phyloP scores from a whole-genome alignment of 2,113 vertebrate genomes.

The Calidris pugnax region DNA sequence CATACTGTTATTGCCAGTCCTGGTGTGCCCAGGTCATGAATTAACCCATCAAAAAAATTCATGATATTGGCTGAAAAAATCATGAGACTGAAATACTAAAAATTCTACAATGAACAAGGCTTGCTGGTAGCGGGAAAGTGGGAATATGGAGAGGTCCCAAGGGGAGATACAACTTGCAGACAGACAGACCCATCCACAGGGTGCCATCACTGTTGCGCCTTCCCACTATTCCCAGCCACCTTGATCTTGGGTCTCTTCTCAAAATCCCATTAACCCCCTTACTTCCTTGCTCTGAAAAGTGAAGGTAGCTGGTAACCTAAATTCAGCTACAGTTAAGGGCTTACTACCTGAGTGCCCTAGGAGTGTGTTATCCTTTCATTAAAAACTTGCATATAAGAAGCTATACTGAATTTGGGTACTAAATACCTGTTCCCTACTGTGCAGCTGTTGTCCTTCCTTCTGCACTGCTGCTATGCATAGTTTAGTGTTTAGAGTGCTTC shows the following conservation, averaged over 20 bases:
- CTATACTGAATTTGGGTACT: neutral
- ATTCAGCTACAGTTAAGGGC: neutral
- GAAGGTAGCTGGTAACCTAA: neutral
- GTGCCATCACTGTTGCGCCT: neutral
- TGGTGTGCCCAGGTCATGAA: neutral
- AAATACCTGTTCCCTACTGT: neutral
- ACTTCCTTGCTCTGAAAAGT: neutral
- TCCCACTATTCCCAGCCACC: neutral
- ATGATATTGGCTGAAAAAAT: neutral
- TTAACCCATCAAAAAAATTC: neutral
- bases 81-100: neutral
- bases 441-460: neutral
- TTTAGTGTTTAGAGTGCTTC: neutral
- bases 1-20: neutral
- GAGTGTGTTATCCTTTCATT: neutral
- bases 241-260: neutral
- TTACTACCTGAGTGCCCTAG: neutral
- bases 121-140: neutral
- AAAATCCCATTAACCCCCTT: neutral
- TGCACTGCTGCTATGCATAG: neutral
- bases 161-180: neutral
- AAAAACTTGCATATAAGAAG: neutral
- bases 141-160: neutral
- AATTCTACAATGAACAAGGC: neutral
- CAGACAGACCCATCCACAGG: neutral